Evolutionary conservation across 2,113 vertebrate genomes (phyloP), one percentile per base, ranked within the genome.

Genomic region (Cryptotis parvus): DNA sequence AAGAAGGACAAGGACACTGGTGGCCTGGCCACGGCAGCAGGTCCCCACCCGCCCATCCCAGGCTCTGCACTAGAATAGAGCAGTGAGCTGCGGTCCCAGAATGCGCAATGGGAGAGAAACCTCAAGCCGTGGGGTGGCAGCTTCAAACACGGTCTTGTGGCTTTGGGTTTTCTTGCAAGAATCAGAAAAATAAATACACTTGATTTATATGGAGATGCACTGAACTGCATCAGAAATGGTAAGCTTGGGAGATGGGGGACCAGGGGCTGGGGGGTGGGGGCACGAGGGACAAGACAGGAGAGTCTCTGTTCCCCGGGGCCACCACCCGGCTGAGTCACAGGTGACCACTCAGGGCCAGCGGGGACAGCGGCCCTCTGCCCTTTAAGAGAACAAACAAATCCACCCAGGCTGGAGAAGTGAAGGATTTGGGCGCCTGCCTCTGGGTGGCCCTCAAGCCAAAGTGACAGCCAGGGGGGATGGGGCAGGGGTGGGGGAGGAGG

Each of bases 81-180:
- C 6, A 4, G 39, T 0, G 16, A 58, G 33, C 75, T 39, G 76
- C n/a, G 24, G 45, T 55, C 37, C 24, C 29, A 45, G 15, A 73
- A 20, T 6, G 1, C 16, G 1, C 24, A 26, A 9, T 9, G 12
- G 43, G 49, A 92, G 80, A 49, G 84, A 91, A 89, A 70, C 77
- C 63, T 77, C 89, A 93, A 73, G 65, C 58, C 35, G 37, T 86
- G 9, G 22, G 65, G 91, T 69, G 72, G 43, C 29, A 91, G 81
- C 84, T 94, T 89, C 90, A 94, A 87, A 95, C 84, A 85, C 2
- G 0, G 83, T 84, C 81, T 58, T 94, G 94, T 85, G 87, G 94
- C 87, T 94, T 94, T 81, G 80, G 76, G 92, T 87, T 94, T 95
- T 95, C 81, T 84, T 91, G 63, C 16, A 87, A 96, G 84, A 91